phyloP scores from a whole-genome alignment of 1,140 invertebrate genomes.

The Stenopsyche tienmushanensis region DNA sequence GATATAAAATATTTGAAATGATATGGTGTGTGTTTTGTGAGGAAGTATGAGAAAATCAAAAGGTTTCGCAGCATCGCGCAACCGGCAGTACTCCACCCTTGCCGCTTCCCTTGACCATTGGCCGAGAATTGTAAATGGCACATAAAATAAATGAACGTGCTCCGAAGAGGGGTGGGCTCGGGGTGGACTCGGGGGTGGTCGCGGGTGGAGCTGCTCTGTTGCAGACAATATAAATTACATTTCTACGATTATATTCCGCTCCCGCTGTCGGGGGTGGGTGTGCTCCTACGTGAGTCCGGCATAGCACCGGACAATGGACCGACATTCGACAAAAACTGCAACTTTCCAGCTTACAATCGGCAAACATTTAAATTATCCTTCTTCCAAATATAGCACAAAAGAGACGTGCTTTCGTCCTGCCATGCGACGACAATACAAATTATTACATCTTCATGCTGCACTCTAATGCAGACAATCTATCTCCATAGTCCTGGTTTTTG shows the following conservation, averaged over 20 bases:
- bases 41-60: not conserved
- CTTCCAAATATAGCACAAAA: not conserved
- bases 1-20: too few relatives aligned
- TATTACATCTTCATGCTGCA: too few relatives aligned
- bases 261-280: slow-evolving; percentile 47
- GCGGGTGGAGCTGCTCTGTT: slow-evolving; percentile 52
- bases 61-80: slow-evolving; percentile 10
- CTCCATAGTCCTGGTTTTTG: too few relatives aligned
- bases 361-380: not conserved
- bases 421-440: not conserved
- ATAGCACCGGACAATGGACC: slow-evolving; percentile 20
- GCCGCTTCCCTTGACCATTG: slow-evolving; percentile 58
- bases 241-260: slow-evolving; percentile 57
- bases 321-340: slow-evolving; percentile 6
- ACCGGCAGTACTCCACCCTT: slow-evolving; percentile 41
- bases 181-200: slow-evolving; percentile 40
- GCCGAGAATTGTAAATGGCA: slow-evolving; percentile 61
- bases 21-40: too few relatives aligned
- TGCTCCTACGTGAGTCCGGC: slow-evolving; percentile 26
- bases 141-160: slow-evolving; percentile 62
- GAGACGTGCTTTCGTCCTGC: not conserved
- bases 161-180: slow-evolving; percentile 33
- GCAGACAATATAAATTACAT: slow-evolving; percentile 61
- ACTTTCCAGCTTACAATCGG: not conserved
- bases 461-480: too few relatives aligned